Base-by-base conservation (phyloP, 2,888 invertebrate species). In the Ormyrus rosae region DNA sequence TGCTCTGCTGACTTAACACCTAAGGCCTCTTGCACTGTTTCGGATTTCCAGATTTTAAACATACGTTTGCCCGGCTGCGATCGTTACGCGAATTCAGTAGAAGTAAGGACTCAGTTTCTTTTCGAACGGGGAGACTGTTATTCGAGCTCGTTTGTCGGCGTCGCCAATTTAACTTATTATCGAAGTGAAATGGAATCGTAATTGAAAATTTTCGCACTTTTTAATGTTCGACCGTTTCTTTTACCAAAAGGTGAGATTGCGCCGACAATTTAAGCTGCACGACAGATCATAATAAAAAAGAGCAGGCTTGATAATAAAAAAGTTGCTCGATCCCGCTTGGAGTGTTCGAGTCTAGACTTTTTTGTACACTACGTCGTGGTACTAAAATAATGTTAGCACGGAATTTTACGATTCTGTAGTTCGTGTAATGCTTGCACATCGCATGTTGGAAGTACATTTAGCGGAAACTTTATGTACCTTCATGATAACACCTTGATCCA, bases 381-480 rank as follows among this genome's bases (percentile, higher is more conserved):
- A 60, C 71, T 72, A 71, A 76, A 68, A 76, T 76, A 72, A 71
- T 63, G 71, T 76, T 80, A 72, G 76, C 56, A 34, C 45, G 13
- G 45, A 71, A 65, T 80, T 80, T 80, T 71, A 80, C 48, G 80
- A 71, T 56, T 72, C 56, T 63, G 60, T 55, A 67, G 55, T 53
- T 50, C 60, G 19, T 63, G 63, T 68, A 77, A 63, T 72, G 56
- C 63, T 63, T 60, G 48, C 48, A 70, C 69, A 69, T 81, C 67
- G 81, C 78, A 81, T 78, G 81, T 34, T 71, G 9, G 55, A 56
- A 74, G 74, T 67, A 65, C 70, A 70, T 81, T 81, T 56, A 19
- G 56, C 65, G 8, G 53, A 48, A 53, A 74, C 4, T 81, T 74
- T 81, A 78, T 78, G 71, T 67, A 74, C 67, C 58, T 61, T 60